phyloP scores from a whole-genome alignment of 2,113 vertebrate species.

The Setophaga kirtlandii region DNA sequence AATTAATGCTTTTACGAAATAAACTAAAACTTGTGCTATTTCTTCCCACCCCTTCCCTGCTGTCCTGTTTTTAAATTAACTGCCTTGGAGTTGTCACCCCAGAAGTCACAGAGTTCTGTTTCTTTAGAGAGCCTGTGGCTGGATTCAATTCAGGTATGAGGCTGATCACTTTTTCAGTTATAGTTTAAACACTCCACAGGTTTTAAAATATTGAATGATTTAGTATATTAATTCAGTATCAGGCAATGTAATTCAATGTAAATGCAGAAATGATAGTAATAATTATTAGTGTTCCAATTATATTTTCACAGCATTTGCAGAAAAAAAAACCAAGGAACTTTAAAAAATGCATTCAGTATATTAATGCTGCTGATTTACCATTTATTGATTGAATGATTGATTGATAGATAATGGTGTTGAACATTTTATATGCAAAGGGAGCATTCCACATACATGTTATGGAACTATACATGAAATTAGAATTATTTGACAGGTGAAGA shows the following conservation, averaged over 20 bases:
- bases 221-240: background rate
- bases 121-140: background rate
- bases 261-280: background rate
- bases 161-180: background rate
- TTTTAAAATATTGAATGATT: background rate
- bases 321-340: background rate
- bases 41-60: background rate
- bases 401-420: background rate
- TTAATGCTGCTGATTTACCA: background rate
- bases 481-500: background rate
- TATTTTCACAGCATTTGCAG: background rate
- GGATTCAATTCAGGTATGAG: background rate
- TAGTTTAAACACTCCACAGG: background rate
- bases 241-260: background rate
- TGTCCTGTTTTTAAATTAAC: background rate
- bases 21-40: background rate
- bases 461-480: background rate
- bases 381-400: background rate
- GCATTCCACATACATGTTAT: background rate
- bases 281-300: background rate
- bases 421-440: background rate
- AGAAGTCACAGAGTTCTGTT: background rate
- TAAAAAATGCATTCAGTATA: background rate
- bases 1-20: background rate
- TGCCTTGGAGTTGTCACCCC: background rate